phyloP scores from a whole-genome alignment of 64 coral and sea anemone species.

The Montipora cactus region DNA sequence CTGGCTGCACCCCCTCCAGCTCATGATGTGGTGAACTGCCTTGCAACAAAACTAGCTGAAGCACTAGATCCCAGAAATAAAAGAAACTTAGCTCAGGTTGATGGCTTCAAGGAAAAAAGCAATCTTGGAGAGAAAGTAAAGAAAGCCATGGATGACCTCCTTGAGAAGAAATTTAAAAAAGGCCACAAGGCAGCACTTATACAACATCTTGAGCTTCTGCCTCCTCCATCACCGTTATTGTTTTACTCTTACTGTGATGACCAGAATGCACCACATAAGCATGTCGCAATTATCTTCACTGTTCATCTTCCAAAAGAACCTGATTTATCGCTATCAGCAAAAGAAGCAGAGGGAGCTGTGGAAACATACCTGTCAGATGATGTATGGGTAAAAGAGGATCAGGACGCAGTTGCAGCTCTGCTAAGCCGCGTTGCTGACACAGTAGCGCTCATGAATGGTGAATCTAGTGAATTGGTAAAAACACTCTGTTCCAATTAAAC shows the following conservation, averaged over 20 bases:
- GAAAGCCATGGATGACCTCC: conserved; percentile 40
- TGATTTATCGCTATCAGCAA: conserved; percentile 40
- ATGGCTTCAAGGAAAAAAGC: conserved; percentile 7
- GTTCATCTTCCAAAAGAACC: conserved; percentile 78
- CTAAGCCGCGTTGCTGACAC: conserved; percentile 88
- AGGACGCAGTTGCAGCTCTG: conserved; percentile 65
- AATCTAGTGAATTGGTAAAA: not conserved
- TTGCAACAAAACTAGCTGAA: conserved; percentile 75
- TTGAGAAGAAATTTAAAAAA: conserved; percentile 34
- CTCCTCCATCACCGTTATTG: conserved; percentile 75
- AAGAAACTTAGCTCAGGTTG: conserved; percentile 28
- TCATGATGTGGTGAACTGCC: conserved; percentile 58
- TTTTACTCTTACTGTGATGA: conserved; percentile 87
- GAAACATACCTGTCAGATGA: conserved; percentile 66
- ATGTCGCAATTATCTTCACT: conserved; percentile 78
- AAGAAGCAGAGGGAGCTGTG: conserved; percentile 69
- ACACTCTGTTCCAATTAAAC: not conserved
- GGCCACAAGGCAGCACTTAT: conserved; percentile 63
- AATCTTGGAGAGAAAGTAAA: conserved; percentile 41
- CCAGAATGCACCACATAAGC: conserved; percentile 79
- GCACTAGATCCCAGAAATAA: conserved; percentile 33
- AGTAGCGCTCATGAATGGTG: conserved; percentile 72
- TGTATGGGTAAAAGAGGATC: conserved; percentile 56
- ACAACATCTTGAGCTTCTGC: conserved; percentile 72
- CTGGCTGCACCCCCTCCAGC: conserved; percentile 65